These are phyloP conservation scores for Enteromius trimaculatus DNA, from an alignment of 2,797 vertebrate genomes.

Conservation along the genomic window DNA sequence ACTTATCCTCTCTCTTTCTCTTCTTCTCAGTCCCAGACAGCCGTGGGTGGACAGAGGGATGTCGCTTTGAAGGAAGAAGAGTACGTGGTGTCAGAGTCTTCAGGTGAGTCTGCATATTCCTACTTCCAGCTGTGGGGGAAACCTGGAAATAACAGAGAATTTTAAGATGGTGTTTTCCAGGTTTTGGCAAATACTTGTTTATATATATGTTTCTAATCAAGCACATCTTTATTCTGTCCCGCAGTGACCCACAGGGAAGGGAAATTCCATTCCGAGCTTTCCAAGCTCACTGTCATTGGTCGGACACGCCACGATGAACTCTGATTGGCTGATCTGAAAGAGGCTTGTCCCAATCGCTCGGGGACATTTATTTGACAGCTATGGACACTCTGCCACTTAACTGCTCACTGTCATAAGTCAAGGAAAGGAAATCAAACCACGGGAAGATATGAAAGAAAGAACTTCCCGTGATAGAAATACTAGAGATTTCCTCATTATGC, in stretches of 20 bases:
- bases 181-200: background rate
- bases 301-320: conserved; percentile 83
- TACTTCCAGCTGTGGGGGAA: background rate
- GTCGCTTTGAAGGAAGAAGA: conserved; percentile 87
- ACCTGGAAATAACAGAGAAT: background rate
- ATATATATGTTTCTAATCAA: conserved; percentile 9
- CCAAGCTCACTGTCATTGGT: conserved; percentile 86
- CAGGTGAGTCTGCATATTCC: conserved; percentile 78
- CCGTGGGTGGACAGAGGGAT: conserved; percentile 79
- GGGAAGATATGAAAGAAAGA: conserved; percentile 17
- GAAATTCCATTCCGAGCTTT: conserved; percentile 89
- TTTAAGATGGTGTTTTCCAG: background rate
- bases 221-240: conserved; percentile 54
- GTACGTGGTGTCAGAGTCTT: conserved; percentile 82
- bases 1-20: conserved; percentile 32
- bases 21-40: conserved; percentile 82
- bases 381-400: conserved; percentile 41
- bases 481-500: background rate
- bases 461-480: background rate
- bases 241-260: conserved; percentile 89
- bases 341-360: conserved; percentile 9
- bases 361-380: conserved; percentile 44
- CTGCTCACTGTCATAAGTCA: conserved; percentile 33
- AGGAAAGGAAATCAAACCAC: conserved; percentile 15
- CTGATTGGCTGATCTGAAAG: conserved; percentile 70